Base-by-base conservation (phyloP, 2,113 vertebrate species). In the Sturnus vulgaris region DNA sequence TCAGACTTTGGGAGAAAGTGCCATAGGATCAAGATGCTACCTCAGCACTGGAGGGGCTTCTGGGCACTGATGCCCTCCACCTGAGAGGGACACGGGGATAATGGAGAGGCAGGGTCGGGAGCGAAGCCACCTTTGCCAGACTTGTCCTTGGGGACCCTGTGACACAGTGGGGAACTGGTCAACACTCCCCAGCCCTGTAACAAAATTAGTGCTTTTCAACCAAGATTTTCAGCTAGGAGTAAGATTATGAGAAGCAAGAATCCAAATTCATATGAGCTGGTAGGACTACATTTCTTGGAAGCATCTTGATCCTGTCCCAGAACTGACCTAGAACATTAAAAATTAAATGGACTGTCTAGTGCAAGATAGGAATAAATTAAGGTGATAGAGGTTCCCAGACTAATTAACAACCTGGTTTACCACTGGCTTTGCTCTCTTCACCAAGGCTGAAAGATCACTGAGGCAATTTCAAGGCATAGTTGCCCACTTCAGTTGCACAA, bases 71-170 rank as follows among this genome's bases (percentile, higher is more conserved):
- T 42, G 11, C 5, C 3, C 15, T 55, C 27, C 0, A 2, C 2
- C 2, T 0, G 0, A 35, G 11, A 39, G 44, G 13, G 25, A 33
- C 12, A 7, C 0, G 0, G 17, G 42, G 12, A 21, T 3, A 2
- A 11, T 18, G 47, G 17, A 2, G 3, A 35, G 10, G 37, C 1
- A 5, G 31, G 7, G 17, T 27, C 0, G 0, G 12, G 20, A 83
- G 57, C 11, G 64, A 72, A 72, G n/a, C 15, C 28, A 4, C 20
- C 10, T 56, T 57, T 28, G n/a, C 1, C 1, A 7, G 10, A 22
- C 13, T 71, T 6, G 2, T 9, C 11, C 0, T 0, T 10, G 10
- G 1, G 0, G 20, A 40, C 40, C 25, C 6, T 22, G 7, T 5
- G 2, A 42, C 19, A 19, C 10, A 9, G 6, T 4, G 7, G 18